These are phyloP conservation scores for Rhinichthys klamathensis DNA, from an alignment of 2,113 vertebrate species.

Conservation along the genomic window DNA sequence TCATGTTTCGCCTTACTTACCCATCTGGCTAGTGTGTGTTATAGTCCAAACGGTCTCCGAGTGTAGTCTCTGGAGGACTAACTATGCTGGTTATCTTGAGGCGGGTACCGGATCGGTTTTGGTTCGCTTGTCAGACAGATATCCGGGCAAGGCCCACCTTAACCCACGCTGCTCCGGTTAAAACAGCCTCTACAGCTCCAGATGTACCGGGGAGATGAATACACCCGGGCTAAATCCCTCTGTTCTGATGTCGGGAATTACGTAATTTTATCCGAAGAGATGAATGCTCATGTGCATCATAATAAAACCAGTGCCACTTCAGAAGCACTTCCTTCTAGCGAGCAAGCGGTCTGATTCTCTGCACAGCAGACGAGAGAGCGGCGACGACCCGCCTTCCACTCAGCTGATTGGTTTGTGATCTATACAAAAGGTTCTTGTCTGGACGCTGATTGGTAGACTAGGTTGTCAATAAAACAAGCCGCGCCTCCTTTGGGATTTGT, in stretches of 20 bases:
- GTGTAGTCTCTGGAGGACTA: constrained; percentile 32
- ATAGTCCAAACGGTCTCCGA: constrained; percentile 3
- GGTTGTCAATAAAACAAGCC: neutral
- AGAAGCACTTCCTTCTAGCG: constrained; percentile 60
- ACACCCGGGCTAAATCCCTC: constrained; percentile 22
- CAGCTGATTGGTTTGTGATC: constrained; percentile 45
- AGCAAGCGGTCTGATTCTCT: constrained; percentile 44
- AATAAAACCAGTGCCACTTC: constrained; percentile 40
- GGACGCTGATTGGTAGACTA: constrained; percentile 49
- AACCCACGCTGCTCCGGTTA: constrained; percentile 53
- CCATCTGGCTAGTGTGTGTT: constrained; percentile 12
- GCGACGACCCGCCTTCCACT: constrained; percentile 46
- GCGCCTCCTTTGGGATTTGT: constrained; percentile 22
- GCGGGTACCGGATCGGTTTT: constrained; percentile 34
- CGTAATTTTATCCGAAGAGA: constrained; percentile 30
- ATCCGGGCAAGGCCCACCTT: constrained; percentile 69
- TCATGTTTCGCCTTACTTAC: constrained; percentile 29
- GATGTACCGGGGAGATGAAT: neutral
- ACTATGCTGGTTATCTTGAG: neutral
- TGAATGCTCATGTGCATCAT: constrained; percentile 43
- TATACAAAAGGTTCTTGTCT: neutral
- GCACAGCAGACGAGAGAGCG: constrained; percentile 31
- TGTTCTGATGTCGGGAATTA: constrained; percentile 29
- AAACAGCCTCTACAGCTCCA: constrained; percentile 33
- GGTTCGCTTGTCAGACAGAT: constrained; percentile 65